Percentiles rank a stretch among this genome's conserved stretches.
Evolutionary conservation across 2,888 invertebrate species (phyloP).

Genomic region (Ophioninae sp.): DNA sequence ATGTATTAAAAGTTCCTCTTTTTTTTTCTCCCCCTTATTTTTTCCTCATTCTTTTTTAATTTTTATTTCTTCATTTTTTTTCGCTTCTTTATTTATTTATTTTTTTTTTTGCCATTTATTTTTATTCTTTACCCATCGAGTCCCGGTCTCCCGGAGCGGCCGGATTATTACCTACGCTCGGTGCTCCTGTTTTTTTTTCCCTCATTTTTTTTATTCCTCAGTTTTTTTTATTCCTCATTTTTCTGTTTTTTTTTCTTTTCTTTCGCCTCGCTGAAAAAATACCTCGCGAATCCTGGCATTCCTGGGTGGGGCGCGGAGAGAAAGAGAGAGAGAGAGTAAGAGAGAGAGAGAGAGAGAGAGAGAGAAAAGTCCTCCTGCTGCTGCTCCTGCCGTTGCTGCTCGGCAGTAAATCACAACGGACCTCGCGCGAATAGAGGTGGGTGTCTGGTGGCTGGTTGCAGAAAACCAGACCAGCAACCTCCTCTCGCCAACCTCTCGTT

Average conservation of each 20-base stretch:
- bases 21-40: no score
- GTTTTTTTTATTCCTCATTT: no score
- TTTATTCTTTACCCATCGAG: conserved; percentile 18
- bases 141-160: conserved; percentile 40
- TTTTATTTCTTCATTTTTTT: no score
- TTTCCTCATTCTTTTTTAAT: no score
- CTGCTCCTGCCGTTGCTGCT: no score
- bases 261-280: conserved; percentile 76
- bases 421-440: conserved; percentile 65
- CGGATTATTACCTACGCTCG: conserved; percentile 54
- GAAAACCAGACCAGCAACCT: conserved; percentile 58
- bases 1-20: conserved; percentile 33
- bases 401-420: conserved; percentile 65
- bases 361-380: conserved; percentile 61
- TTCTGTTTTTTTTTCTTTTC: no score
- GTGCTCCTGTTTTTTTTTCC: conserved; percentile 53
- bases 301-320: conserved; percentile 78
- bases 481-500: no score
- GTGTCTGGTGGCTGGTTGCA: conserved; percentile 70
- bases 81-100: no score
- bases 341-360: conserved; percentile 29
- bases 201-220: no score
- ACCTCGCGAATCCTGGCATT: conserved; percentile 78
- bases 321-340: conserved; percentile 30
- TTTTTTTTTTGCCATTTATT: no score